Evolutionary conservation across 1,140 invertebrate species (phyloP).

Genomic region (Philotrypesis tridentata): DNA sequence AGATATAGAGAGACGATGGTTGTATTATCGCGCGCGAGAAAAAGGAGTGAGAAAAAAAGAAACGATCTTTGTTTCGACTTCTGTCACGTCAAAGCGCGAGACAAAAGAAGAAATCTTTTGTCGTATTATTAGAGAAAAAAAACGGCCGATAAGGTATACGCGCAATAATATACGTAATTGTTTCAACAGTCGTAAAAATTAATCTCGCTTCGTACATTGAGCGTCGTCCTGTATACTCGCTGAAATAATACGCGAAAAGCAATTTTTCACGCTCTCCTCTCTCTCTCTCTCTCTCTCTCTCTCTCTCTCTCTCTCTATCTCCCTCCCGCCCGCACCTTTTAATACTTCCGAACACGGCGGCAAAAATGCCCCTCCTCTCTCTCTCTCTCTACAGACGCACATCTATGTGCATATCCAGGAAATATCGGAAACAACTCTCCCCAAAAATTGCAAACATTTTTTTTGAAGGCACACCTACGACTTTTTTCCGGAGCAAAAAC

Average conservation of each 20-base stretch:
- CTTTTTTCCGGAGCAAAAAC: too few relatives aligned
- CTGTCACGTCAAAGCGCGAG: conserved; percentile 38
- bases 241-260: conserved; percentile 1
- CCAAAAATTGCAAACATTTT: too few relatives aligned
- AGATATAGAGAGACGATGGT: not conserved
- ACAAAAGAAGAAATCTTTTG: conserved; percentile 48
- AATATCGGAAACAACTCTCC: too few relatives aligned
- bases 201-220: conserved; percentile 32
- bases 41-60: conserved; percentile 6
- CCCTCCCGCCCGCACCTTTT: too few relatives aligned
- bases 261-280: not conserved
- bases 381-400: too few relatives aligned
- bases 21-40: not conserved
- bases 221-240: not conserved
- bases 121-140: conserved; percentile 10
- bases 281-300: not conserved
- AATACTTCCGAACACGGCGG: too few relatives aligned
- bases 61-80: conserved; percentile 43
- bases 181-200: conserved; percentile 36
- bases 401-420: too few relatives aligned
- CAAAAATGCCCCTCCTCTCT: too few relatives aligned
- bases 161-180: conserved; percentile 31
- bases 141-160: not conserved
- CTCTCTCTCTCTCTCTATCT: too few relatives aligned
- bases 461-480: too few relatives aligned